Percentiles rank a stretch among this genome's conserved stretches.
phyloP scores from a whole-genome alignment of 2,888 invertebrate species.

The Drosophila mulleri region DNA sequence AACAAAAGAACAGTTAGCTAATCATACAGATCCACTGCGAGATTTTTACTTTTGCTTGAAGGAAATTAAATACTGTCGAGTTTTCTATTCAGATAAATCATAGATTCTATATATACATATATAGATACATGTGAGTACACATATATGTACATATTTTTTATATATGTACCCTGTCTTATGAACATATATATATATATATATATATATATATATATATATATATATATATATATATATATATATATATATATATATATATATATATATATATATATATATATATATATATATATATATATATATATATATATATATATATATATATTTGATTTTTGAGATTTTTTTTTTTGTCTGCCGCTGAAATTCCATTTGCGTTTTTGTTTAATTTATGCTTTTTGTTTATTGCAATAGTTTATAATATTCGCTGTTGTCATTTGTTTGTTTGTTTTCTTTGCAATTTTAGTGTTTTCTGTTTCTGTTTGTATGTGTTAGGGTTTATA shows the following conservation, averaged over 20 bases:
- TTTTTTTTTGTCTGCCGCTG: slow-evolving; percentile 6
- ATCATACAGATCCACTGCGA: background rate
- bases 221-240: slow-evolving; percentile 13
- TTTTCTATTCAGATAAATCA: slow-evolving; percentile 9
- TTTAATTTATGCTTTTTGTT: slow-evolving; percentile 17
- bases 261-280: too few species aligned
- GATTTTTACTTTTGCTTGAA: slow-evolving; percentile 28
- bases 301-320: slow-evolving; percentile 15
- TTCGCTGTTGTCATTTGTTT: slow-evolving; percentile 17
- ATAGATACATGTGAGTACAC: slow-evolving; percentile 5
- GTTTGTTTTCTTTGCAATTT: slow-evolving; percentile 8
- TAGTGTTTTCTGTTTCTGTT: slow-evolving; percentile 16
- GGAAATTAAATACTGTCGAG: slow-evolving; percentile 49
- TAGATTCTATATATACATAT: slow-evolving; percentile 32
- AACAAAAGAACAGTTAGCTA: slow-evolving; percentile 23
- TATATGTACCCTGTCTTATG: slow-evolving; percentile 40
- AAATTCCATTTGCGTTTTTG: slow-evolving; percentile 22
- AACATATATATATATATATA: slow-evolving; percentile 15
- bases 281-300: slow-evolving; percentile 31
- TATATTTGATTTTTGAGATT: slow-evolving; percentile 32
- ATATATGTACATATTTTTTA: slow-evolving; percentile 13
- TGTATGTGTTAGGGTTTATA: slow-evolving; percentile 21
- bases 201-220: slow-evolving; percentile 7
- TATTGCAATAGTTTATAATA: slow-evolving; percentile 39
- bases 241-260: too few species aligned